Conservation (phyloP, 2,113 vertebrate species). For the Astur gentilis region DNA sequence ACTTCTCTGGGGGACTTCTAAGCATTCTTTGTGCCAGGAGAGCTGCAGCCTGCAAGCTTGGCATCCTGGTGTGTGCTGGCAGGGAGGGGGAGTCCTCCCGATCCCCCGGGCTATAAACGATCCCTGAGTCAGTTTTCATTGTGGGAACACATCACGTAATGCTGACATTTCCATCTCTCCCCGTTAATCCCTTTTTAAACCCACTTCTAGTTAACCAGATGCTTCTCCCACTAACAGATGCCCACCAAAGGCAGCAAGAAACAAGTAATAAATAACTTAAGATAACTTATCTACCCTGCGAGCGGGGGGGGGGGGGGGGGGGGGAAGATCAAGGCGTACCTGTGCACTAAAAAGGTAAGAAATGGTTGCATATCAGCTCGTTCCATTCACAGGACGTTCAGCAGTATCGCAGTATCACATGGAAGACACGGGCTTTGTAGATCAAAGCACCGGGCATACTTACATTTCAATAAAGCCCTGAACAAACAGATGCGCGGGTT, state of each 20-base stretch:
- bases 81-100: neutral
- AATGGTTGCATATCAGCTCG: neutral
- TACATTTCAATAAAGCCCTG: neutral
- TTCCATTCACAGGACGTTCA: neutral
- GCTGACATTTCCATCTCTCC: neutral
- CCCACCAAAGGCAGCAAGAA: neutral
- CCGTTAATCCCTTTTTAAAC: neutral
- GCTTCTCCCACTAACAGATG: neutral
- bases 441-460: neutral
- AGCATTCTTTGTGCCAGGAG: neutral
- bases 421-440: rapidly evolving
- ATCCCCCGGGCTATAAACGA: rapidly evolving
- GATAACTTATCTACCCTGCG: neutral
- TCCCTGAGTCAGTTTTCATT: neutral
- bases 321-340: neutral
- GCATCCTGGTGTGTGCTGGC: no score
- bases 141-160: neutral
- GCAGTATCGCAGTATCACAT: neutral
- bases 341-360: neutral
- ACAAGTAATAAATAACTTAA: neutral
- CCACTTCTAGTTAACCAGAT: neutral
- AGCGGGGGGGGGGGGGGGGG: no score
- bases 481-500: neutral
- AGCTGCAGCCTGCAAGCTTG: neutral
- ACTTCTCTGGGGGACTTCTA: neutral